phyloP scores from a whole-genome alignment of 1,140 invertebrate species.

The Pygmarrhopalites habei region DNA sequence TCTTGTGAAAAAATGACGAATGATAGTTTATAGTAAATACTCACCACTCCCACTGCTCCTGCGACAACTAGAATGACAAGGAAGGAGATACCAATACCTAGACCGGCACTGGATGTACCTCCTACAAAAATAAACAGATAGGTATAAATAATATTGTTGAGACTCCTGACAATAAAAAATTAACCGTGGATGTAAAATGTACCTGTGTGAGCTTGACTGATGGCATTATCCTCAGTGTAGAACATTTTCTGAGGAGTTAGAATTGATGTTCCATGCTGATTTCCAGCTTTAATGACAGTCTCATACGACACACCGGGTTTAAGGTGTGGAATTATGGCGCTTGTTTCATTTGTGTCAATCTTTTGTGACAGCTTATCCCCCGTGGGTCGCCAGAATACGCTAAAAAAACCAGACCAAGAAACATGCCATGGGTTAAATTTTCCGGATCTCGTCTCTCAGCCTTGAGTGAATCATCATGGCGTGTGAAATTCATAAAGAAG shows the following conservation, averaged over 20 bases:
- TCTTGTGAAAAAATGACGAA: no score
- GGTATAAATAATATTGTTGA: background rate
- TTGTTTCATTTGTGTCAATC: constrained; percentile 63
- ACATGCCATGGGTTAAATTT: background rate
- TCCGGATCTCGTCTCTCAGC: no score
- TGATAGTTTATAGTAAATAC: no score
- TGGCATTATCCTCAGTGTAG: constrained; percentile 61
- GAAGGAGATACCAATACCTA: constrained; percentile 35
- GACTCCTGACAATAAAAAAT: no score
- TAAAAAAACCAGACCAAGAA: constrained; percentile 38
- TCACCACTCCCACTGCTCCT: constrained; percentile 56
- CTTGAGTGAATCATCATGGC: no score
- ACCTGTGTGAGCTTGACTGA: constrained; percentile 55
- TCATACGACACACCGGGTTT: constrained; percentile 66
- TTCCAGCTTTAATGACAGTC: constrained; percentile 70
- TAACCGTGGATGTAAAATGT: constrained; percentile 15
- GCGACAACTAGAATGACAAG: constrained; percentile 47
- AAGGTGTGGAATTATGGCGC: constrained; percentile 58
- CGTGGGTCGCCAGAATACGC: constrained; percentile 49
- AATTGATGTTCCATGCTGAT: constrained; percentile 66
- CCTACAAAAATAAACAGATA: constrained; percentile 1
- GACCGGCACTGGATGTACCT: constrained; percentile 24
- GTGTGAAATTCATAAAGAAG: no score
- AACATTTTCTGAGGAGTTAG: constrained; percentile 64
- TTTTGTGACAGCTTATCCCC: constrained; percentile 49